Evolutionary conservation across 2,797 vertebrate genomes (phyloP).

Genomic region (Leptatherina wallacei): DNA sequence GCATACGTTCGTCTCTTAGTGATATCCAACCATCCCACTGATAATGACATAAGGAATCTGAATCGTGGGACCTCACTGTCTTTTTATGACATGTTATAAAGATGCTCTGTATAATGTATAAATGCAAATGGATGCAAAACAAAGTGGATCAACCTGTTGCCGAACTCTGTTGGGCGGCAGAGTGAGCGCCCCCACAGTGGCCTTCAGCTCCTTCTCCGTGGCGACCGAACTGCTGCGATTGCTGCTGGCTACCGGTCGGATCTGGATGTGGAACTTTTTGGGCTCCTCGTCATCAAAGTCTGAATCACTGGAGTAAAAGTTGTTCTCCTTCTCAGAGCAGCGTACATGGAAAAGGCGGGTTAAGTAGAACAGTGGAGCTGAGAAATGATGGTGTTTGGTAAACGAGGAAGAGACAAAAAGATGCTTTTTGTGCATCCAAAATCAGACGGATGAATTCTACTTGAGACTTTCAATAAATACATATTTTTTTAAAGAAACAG

Average conservation of each 20-base stretch:
- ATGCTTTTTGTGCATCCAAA: too few relatives aligned
- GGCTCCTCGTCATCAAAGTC: constrained; percentile 95
- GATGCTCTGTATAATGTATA: background rate
- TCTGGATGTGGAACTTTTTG: constrained; percentile 92
- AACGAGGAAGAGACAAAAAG: background rate
- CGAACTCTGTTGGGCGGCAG: constrained; percentile 86
- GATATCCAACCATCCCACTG: too few relatives aligned
- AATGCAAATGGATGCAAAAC: background rate
- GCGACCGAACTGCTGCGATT: constrained; percentile 78
- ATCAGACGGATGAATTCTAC: background rate
- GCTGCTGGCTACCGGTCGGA: constrained; percentile 86
- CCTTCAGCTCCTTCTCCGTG: constrained; percentile 89
- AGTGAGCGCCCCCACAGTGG: constrained; percentile 89
- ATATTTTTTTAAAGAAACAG: background rate
- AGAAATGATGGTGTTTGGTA: background rate
- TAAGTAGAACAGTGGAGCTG: constrained; percentile 57
- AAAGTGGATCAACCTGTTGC: constrained; percentile 35
- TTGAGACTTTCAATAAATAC: too few relatives aligned
- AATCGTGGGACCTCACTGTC: background rate
- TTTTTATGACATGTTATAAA: background rate
- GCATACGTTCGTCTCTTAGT: too few relatives aligned
- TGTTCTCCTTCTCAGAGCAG: constrained; percentile 81
- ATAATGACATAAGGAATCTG: too few relatives aligned
- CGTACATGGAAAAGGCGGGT: constrained; percentile 64
- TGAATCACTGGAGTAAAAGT: constrained; percentile 93